Evolutionary conservation across 2,797 vertebrate species (phyloP).

Genomic region (Sebastes dallii): DNA sequence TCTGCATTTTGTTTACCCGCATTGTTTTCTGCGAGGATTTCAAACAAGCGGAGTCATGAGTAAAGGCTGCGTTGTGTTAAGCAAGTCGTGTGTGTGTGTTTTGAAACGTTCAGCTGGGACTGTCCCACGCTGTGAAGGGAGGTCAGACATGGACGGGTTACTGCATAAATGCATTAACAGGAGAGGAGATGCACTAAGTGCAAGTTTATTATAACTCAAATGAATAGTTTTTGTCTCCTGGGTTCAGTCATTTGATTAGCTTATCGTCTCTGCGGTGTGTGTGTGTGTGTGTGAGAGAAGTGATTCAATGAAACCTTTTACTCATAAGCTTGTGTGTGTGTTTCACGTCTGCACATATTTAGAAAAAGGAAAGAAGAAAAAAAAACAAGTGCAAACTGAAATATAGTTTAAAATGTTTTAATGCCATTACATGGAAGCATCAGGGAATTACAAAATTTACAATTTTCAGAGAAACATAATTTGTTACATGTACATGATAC

Average conservation of each 20-base stretch:
- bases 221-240: constrained; percentile 47
- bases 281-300: background rate
- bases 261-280: background rate
- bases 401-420: constrained; percentile 46
- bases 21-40: constrained; percentile 47
- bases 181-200: constrained; percentile 27
- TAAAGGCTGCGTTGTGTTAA: constrained; percentile 34
- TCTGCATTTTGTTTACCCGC: constrained; percentile 68
- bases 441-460: background rate
- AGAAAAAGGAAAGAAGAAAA: background rate
- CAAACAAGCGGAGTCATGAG: constrained; percentile 31
- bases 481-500: background rate
- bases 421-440: constrained; percentile 20
- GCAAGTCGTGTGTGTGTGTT: constrained; percentile 40
- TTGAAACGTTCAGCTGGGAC: constrained; percentile 33
- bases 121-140: constrained; percentile 42
- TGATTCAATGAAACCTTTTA: background rate
- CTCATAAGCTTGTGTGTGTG: constrained; percentile 16
- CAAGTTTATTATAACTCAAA: constrained; percentile 50
- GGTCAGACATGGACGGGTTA: constrained; percentile 36
- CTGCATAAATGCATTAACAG: constrained; percentile 21
- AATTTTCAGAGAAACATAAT: background rate
- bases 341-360: background rate
- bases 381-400: constrained; percentile 24
- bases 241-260: constrained; percentile 53